Evolutionary conservation across 2,113 vertebrate species (phyloP), one percentile per base, ranked within the genome.

Genomic region (Spea bombifrons): DNA sequence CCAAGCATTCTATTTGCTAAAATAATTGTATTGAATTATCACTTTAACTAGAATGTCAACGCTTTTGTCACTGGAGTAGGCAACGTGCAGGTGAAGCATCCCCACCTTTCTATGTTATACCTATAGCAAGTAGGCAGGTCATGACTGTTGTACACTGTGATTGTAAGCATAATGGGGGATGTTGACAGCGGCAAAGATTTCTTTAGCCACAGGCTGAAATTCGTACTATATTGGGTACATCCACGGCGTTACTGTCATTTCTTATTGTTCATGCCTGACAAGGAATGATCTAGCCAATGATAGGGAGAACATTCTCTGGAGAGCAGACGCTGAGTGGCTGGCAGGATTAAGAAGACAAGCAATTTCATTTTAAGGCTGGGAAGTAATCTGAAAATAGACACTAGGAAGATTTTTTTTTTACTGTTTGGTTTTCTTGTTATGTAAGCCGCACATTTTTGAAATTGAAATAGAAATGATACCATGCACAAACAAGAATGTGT

Each of bases 101-200:
- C 30, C 30, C 30, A 30, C 30, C 30, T 30, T 30, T 30, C 30
- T 30, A 30, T 53, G 50, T 2, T 1, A 53, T 53, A 59, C 55
- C 55, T 59, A 59, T 59, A 59, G 55, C 55, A 9, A 9, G 10
- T 71, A 78, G 66, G 46, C 48, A 72, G 69, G 13, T 30, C 53
- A 9, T 16, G 48, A 65, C 53, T 78, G 59, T 72, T 59, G 72
- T 63, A 49, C 30, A 6, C 15, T 53, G 61, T 50, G 76, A 45
- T 71, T 71, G 7, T 64, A 17, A 50, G 15, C 67, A 70, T 48
- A 70, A 70, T 64, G 68, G 76, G 59, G 47, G 12, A 8, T 71
- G 68, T 64, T 78, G 75, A 70, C 75, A 77, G 55, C 52, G 50
- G 52, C 49, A 63, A 46, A 64, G 59, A 78, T 65, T 78, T 47